Conservation (phyloP, 2,888 invertebrate genomes). For the Eristalinus sepulchralis region DNA sequence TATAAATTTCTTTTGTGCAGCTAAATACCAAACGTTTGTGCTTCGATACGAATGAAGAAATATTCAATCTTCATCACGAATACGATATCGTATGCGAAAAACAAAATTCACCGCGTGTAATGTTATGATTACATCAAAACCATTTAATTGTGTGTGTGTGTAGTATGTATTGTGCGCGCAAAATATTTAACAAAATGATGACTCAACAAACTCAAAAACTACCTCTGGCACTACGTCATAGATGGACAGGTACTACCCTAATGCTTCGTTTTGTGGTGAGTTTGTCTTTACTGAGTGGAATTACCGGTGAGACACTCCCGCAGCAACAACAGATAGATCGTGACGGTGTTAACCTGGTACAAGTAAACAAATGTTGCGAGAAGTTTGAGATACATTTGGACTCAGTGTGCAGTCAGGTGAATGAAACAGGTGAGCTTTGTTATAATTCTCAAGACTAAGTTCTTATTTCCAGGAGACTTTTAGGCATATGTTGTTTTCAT, state of each 20-base stretch:
- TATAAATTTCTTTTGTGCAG: not conserved
- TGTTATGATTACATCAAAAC: conserved; percentile 50
- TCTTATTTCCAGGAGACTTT: not conserved
- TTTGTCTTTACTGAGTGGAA: conserved; percentile 55
- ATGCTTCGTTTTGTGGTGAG: conserved; percentile 43
- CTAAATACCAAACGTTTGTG: not conserved
- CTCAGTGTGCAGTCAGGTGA: conserved; percentile 84
- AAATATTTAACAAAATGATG: conserved; percentile 54
- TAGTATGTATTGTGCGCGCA: conserved; percentile 46
- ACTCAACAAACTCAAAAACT: conserved; percentile 46
- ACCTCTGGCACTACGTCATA: conserved; percentile 51
- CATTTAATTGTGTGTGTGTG: conserved; percentile 29
- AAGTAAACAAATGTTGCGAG: conserved; percentile 91
- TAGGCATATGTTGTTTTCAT: not conserved
- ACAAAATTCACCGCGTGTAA: conserved; percentile 18
- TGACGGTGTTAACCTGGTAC: conserved; percentile 79
- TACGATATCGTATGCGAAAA: conserved; percentile 19
- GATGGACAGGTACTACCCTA: conserved; percentile 47
- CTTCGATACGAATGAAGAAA: not conserved
- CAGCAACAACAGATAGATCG: conserved; percentile 50
- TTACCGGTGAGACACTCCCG: conserved; percentile 61
- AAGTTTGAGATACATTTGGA: conserved; percentile 87
- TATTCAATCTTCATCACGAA: conserved; percentile 28
- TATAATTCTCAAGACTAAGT: not conserved
- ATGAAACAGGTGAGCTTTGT: conserved; percentile 83